Conservation (phyloP, 2,797 vertebrate genomes). For the Fundulus diaphanus region DNA sequence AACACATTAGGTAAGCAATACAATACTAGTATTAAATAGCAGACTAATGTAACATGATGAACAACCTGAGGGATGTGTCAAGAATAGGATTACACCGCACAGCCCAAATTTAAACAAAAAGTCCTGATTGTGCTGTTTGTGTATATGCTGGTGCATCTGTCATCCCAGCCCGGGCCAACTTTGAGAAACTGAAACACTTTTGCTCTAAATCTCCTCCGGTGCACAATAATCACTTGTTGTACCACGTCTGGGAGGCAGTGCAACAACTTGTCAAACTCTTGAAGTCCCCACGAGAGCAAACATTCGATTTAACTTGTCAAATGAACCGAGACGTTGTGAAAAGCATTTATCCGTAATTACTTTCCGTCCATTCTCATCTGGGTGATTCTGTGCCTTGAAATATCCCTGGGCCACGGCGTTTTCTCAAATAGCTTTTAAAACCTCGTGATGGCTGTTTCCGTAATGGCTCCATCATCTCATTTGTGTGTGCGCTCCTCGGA, state of each 20-base stretch:
- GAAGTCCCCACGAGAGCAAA: constrained; percentile 36
- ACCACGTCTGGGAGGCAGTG: constrained; percentile 8
- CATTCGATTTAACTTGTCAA: constrained; percentile 55
- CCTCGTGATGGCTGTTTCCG: constrained; percentile 58
- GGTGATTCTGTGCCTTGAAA: constrained; percentile 59
- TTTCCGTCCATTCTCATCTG: constrained; percentile 51
- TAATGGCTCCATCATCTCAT: constrained; percentile 65
- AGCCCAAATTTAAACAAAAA: neutral
- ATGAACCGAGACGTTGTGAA: constrained; percentile 44
- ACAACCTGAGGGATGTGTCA: constrained; percentile 29
- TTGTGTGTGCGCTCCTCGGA: constrained; percentile 45
- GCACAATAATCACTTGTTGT: constrained; percentile 18
- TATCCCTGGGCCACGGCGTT: constrained; percentile 55
- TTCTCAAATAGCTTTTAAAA: constrained; percentile 56
- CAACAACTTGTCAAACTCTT: constrained; percentile 45
- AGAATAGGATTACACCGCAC: constrained; percentile 16
- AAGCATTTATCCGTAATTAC: constrained; percentile 61
- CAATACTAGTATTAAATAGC: constrained; percentile 1
- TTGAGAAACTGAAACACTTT: constrained; percentile 23
- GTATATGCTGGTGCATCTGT: neutral
- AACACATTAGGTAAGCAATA: constrained; percentile 30
- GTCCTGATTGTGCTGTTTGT: neutral
- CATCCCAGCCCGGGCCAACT: neutral
- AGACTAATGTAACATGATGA: constrained; percentile 4
- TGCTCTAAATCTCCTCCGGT: constrained; percentile 10